Percentiles rank a stretch among this genome's conserved stretches.
These are phyloP conservation scores for Microcaecilia unicolor DNA, from an alignment of 2,797 vertebrate genomes.

Conservation along the genomic window DNA sequence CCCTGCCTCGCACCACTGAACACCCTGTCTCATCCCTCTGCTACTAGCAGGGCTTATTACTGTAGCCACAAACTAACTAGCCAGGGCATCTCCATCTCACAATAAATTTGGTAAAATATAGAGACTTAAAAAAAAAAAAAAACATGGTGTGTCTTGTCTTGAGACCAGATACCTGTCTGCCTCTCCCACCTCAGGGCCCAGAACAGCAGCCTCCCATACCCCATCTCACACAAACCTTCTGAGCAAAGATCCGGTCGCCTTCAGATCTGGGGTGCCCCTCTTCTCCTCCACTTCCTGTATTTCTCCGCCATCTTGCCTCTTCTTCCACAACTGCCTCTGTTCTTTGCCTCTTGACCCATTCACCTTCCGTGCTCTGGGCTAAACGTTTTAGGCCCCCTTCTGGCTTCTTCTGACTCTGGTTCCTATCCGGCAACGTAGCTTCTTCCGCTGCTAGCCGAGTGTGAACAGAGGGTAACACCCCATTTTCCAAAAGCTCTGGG, in stretches of 20 bases:
- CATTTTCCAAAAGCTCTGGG: not conserved
- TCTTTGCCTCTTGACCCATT: conserved; percentile 21
- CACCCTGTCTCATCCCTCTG: too few relatives aligned
- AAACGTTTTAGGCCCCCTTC: not conserved
- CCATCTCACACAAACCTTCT: conserved; percentile 59
- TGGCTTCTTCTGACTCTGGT: fast-evolving
- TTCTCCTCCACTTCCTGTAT: not conserved
- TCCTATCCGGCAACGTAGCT: not conserved
- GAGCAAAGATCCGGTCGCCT: conserved; percentile 74
- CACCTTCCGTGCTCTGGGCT: not conserved
- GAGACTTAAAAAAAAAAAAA: too few relatives aligned
- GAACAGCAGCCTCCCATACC: too few relatives aligned
- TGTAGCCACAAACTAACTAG: too few relatives aligned
- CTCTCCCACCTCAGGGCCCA: too few relatives aligned
- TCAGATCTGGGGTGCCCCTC: conserved; percentile 29
- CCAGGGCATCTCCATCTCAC: too few relatives aligned
- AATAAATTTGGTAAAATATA: too few relatives aligned
- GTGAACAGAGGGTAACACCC: not conserved
- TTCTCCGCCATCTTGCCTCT: not conserved
- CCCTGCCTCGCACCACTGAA: too few relatives aligned
- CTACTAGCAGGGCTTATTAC: too few relatives aligned
- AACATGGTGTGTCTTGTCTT: too few relatives aligned
- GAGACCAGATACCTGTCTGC: too few relatives aligned
- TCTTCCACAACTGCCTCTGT: conserved; percentile 5
- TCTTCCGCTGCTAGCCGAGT: not conserved